Evolutionary conservation across 2,113 vertebrate genomes (phyloP).

Genomic region (Mesoclemmys tuberculata): DNA sequence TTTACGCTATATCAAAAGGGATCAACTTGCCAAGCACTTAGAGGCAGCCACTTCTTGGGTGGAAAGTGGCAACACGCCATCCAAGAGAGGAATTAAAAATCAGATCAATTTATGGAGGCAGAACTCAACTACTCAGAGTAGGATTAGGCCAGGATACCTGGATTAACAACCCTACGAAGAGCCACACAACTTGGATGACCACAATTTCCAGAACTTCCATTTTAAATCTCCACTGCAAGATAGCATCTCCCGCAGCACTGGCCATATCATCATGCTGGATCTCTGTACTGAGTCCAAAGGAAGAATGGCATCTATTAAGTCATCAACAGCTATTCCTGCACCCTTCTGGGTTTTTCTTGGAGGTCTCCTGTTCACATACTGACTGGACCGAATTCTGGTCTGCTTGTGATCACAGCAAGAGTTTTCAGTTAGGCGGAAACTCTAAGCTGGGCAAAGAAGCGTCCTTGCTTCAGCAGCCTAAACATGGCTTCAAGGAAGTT

Average conservation of each 20-base stretch:
- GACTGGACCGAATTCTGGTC: background rate
- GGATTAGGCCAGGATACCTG: background rate
- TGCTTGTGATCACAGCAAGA: accelerated
- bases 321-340: background rate
- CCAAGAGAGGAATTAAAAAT: background rate
- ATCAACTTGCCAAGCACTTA: background rate
- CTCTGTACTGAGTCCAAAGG: accelerated
- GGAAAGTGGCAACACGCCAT: conserved; percentile 5
- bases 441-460: background rate
- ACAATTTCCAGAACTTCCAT: background rate
- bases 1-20: conserved; percentile 6
- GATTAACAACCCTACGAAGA: background rate
- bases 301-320: background rate
- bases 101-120: background rate
- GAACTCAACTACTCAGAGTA: background rate
- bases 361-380: background rate
- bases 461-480: accelerated
- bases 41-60: background rate
- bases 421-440: background rate
- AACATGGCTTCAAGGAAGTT: background rate
- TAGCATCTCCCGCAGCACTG: too few species aligned
- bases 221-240: background rate
- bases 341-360: background rate
- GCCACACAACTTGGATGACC: background rate
- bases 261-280: background rate